Evolutionary conservation across 2,888 invertebrate species (phyloP).

Genomic region (Minunthozetes semirufus): DNA sequence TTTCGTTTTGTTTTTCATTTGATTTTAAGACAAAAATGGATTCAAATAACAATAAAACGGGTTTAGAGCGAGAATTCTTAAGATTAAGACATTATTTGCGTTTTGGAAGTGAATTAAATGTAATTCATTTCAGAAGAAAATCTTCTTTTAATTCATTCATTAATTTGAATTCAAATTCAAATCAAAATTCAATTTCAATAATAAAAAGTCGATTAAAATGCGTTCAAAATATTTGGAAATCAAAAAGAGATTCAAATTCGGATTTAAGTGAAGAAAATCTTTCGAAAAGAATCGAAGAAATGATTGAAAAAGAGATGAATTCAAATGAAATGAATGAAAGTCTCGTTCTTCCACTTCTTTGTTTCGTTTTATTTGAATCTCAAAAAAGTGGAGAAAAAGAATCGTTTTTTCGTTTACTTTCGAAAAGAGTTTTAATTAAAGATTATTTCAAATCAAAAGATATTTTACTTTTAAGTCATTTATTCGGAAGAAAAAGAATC

Average conservation of each 20-base stretch:
- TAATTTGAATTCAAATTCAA: no score
- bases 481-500: neutral
- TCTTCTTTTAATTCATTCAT: neutral
- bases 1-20: no score
- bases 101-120: neutral
- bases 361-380: no score
- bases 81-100: neutral
- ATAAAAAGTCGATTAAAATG: neutral
- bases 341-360: no score
- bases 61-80: neutral
- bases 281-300: no score
- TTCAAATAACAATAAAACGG: no score
- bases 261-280: no score
- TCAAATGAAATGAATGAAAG: no score
- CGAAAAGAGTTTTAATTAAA: neutral
- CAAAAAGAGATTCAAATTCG: no score
- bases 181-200: neutral
- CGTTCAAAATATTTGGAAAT: neutral
- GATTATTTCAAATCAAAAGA: neutral
- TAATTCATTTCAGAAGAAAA: neutral
- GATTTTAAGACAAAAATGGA: no score
- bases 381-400: no score
- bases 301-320: no score
- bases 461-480: neutral
- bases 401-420: neutral